These are phyloP conservation scores for Brachionus koreanus DNA, from an alignment of 1,140 invertebrate genomes.

Conservation along the genomic window DNA sequence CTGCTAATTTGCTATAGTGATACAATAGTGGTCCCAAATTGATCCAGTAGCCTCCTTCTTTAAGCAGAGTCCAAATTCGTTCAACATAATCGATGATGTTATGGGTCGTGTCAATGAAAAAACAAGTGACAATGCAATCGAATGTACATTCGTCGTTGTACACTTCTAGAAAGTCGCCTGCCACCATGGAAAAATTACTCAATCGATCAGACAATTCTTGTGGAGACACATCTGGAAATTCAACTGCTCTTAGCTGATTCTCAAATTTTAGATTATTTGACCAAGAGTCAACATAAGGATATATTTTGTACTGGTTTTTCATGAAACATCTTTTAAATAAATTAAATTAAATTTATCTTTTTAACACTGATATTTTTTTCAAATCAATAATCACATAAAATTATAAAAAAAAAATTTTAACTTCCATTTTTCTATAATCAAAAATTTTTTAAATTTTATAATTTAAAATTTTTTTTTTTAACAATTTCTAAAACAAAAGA, in stretches of 20 bases:
- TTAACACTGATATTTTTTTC: neutral
- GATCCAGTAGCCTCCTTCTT: slow-evolving; percentile 67
- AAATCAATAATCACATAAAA: no score
- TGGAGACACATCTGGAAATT: slow-evolving; percentile 80
- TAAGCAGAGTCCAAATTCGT: slow-evolving; percentile 83
- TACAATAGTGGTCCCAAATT: slow-evolving; percentile 84
- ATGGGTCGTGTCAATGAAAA: slow-evolving; percentile 95
- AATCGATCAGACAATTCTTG: slow-evolving; percentile 61
- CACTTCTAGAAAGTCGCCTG: slow-evolving; percentile 85
- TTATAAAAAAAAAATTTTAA: no score
- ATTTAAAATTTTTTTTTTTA: no score
- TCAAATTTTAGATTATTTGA: slow-evolving; percentile 77
- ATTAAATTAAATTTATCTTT: neutral
- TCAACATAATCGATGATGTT: slow-evolving; percentile 93
- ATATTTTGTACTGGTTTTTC: slow-evolving; percentile 66
- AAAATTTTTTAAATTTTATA: no score
- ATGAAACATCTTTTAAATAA: slow-evolving; percentile 62
- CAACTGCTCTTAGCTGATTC: slow-evolving; percentile 73
- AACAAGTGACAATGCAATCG: slow-evolving; percentile 90
- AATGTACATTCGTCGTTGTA: slow-evolving; percentile 64
- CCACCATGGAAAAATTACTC: slow-evolving; percentile 84
- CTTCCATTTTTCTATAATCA: no score
- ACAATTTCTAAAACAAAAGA: no score
- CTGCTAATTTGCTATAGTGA: slow-evolving; percentile 82
- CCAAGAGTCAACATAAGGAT: slow-evolving; percentile 89